Base-by-base conservation (phyloP, 2,113 vertebrate species). In the Okapia johnstoni region DNA sequence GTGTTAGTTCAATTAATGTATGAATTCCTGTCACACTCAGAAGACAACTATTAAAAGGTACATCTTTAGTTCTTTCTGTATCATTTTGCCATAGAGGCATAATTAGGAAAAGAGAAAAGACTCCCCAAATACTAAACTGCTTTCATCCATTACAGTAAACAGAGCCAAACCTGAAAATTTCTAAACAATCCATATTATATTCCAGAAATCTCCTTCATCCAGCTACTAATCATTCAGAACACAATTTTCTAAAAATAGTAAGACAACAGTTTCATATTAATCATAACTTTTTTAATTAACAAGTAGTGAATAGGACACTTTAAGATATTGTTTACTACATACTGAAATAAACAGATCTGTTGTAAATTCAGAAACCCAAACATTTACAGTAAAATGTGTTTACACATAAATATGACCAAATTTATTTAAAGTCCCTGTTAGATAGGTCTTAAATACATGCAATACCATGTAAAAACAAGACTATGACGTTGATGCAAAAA, bases 231-330 rank as follows among this genome's bases (percentile, higher is more conserved):
- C 95, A 96, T 94, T 96, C 54, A 94, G 46, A 98, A 97, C 90
- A 98, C 97, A 93, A 70, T 93, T 94, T 94, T 98, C 97, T 98
- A 97, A 97, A 98, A 98, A 98, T 96, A 98, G 97, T 98, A 97
- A 98, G 98, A 98, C 98, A 97, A 98, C 98, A 96, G 79, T 80
- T 98, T 98, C 96, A 98, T 97, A 98, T 98, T 97, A 98, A 97
- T 97, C 96, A 97, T 98, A 98, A 96, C 89, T 96, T 97, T 97
- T 98, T 98, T 98, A 98, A 98, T 98, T 97, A 97, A 98, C 97
- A 98, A 97, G 93, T 97, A 97, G 95, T 96, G 97, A 96, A 96
- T 92, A 95, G 66, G 88, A 98, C 97, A 98, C 97, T 98, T 97
- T 94, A 96, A 97, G 90, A 96, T 97, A 97, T 52, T 97, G 57